Percentiles rank a stretch among this genome's conserved stretches.
phyloP scores from a whole-genome alignment of 37 sponge, comb jelly and placozoan genomes.

The Agelas oroides region DNA sequence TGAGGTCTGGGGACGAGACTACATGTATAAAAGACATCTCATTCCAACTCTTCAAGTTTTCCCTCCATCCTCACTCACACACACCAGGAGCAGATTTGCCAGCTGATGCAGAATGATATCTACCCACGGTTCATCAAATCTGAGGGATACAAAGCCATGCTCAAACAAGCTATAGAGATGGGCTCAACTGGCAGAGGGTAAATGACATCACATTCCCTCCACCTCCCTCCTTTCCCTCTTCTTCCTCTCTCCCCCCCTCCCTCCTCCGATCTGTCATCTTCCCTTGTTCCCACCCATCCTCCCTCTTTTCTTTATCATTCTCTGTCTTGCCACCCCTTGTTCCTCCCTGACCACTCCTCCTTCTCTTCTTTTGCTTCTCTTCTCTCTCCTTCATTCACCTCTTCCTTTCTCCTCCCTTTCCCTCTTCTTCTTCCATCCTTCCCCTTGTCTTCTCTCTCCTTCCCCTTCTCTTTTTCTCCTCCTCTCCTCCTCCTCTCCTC shows the following conservation, averaged over 20 bases:
- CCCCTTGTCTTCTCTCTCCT: neutral
- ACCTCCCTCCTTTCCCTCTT: no score
- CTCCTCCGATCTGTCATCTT: neutral
- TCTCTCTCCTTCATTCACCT: neutral
- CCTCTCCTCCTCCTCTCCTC: no score
- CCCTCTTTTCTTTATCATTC: neutral
- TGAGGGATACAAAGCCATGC: constrained; percentile 36
- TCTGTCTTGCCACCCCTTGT: neutral
- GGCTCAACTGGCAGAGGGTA: constrained; percentile 37
- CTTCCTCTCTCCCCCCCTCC: neutral
- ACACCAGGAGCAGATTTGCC: constrained; percentile 76
- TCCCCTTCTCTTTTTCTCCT: no score
- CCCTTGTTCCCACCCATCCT: no score
- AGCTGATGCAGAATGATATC: constrained; percentile 90
- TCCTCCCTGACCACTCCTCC: no score
- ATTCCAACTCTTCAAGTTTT: no score
- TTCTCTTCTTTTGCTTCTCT: neutral
- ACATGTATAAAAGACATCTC: no score
- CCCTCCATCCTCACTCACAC: no score
- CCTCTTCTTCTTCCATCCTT: no score
- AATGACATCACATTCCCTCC: neutral
- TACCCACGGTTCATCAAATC: constrained; percentile 89
- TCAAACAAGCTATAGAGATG: constrained; percentile 6
- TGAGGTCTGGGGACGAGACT: no score
- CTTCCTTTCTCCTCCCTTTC: no score